A percentile compares a stretch with the other conserved stretches of the same genome.
phyloP scores from a whole-genome alignment of 1,140 invertebrate species.

The Orius laevigatus region DNA sequence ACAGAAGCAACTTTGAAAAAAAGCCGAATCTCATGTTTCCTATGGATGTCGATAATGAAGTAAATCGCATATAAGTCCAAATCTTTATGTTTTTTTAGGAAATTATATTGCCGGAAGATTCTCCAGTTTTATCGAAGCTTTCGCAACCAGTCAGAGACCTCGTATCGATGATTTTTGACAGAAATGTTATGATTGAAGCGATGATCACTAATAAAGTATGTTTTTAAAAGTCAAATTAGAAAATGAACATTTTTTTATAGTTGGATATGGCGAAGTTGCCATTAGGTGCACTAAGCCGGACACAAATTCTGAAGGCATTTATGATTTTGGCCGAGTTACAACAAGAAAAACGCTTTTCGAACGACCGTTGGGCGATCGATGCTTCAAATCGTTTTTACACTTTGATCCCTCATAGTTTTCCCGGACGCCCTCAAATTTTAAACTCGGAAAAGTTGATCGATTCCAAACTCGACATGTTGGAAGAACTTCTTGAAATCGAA shows the following conservation, averaged over 20 bases:
- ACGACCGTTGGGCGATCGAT: conserved; percentile 43
- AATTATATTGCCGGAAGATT: too few species aligned
- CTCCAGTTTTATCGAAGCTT: conserved; percentile 60
- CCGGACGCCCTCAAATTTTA: conserved; percentile 62
- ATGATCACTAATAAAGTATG: conserved; percentile 82
- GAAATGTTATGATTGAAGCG: conserved; percentile 78
- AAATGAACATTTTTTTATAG: too few species aligned
- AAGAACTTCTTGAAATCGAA: conserved; percentile 83
- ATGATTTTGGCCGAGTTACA: conserved; percentile 62
- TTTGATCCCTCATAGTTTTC: conserved; percentile 88
- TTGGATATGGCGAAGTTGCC: conserved; percentile 96
- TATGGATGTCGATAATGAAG: conserved; percentile 78
- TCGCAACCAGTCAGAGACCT: conserved; percentile 62
- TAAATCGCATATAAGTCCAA: conserved; percentile 24
- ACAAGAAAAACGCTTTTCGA: conserved; percentile 32
- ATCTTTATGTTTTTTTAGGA: too few species aligned
- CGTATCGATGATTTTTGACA: conserved; percentile 77
- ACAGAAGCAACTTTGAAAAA: conserved; percentile 57
- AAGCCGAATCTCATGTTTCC: conserved; percentile 68
- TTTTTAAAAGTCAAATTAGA: too few species aligned
- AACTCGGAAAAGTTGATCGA: conserved; percentile 56
- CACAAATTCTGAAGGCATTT: conserved; percentile 79
- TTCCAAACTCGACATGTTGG: conserved; percentile 80
- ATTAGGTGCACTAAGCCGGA: conserved; percentile 83
- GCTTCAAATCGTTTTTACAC: conserved; percentile 88